Conservation (phyloP, 2,888 invertebrate species). For the Ectemnius continuus region DNA sequence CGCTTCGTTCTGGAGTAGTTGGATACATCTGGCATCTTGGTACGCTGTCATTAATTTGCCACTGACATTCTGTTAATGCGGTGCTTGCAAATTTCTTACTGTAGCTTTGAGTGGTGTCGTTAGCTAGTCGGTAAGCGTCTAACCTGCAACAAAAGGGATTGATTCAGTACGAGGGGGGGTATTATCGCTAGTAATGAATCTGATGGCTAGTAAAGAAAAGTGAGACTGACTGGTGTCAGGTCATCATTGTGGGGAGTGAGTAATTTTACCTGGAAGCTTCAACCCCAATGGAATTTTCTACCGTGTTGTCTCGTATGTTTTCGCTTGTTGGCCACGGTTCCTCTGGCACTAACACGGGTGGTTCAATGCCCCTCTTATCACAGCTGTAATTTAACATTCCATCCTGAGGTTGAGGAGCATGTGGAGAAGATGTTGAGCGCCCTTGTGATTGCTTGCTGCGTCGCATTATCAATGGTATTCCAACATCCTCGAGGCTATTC, state of each 20-base stretch:
- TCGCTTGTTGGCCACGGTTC: constrained; percentile 65
- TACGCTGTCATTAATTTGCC: neutral
- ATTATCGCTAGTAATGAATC: too few species aligned
- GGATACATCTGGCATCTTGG: constrained; percentile 75
- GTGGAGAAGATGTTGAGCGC: constrained; percentile 20
- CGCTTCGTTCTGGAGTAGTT: constrained; percentile 80
- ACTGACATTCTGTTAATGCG: neutral
- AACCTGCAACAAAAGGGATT: too few species aligned
- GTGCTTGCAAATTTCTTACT: too few species aligned
- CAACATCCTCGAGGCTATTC: constrained; percentile 72
- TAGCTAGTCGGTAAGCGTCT: too few species aligned
- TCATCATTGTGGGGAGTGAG: too few species aligned
- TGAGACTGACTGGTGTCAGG: too few species aligned
- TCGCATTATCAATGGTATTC: constrained; percentile 68
- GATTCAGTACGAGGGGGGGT: too few species aligned
- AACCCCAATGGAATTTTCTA: constrained; percentile 56
- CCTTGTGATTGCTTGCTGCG: constrained; percentile 65
- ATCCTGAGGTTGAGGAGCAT: constrained; percentile 60
- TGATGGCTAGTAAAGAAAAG: too few species aligned
- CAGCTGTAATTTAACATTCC: neutral
- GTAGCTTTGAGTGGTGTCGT: too few species aligned
- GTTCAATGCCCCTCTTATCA: constrained; percentile 59
- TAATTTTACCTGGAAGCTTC: constrained; percentile 65
- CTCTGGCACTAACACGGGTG: constrained; percentile 66
- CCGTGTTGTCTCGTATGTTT: constrained; percentile 29